phyloP scores from a whole-genome alignment of 2,888 invertebrate species.

The Hylaea fasciaria region DNA sequence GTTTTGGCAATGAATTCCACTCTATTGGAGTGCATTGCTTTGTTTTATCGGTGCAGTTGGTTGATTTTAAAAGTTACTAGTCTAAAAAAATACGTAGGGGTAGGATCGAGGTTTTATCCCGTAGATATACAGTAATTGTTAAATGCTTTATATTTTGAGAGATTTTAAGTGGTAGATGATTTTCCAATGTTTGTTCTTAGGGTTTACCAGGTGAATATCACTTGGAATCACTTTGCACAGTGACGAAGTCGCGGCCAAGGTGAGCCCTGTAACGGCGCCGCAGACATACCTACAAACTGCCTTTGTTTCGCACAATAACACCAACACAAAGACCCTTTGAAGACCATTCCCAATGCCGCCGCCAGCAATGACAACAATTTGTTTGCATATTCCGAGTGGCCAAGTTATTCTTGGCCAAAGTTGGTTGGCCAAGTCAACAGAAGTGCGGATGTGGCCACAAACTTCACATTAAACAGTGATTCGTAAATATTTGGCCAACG shows the following conservation, averaged over 20 bases:
- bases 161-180: too few relatives aligned
- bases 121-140: too few relatives aligned
- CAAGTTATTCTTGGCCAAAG: slow-evolving; percentile 1
- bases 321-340: slow-evolving; percentile 22
- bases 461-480: slow-evolving; percentile 9
- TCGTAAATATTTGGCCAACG: slow-evolving; percentile 14
- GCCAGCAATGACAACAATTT: slow-evolving; percentile 6
- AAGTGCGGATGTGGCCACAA: slow-evolving; percentile 9
- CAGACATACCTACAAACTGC: slow-evolving; percentile 6
- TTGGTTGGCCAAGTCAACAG: slow-evolving; percentile 6
- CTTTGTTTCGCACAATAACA: slow-evolving; percentile 21
- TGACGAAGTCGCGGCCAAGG: slow-evolving; percentile 17
- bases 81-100: neutral
- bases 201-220: slow-evolving; percentile 13
- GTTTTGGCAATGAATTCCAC: slow-evolving; percentile 40
- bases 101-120: neutral
- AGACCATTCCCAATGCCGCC: slow-evolving; percentile 17
- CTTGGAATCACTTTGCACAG: slow-evolving; percentile 12
- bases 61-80: neutral
- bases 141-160: too few relatives aligned
- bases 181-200: neutral
- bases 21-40: slow-evolving; percentile 8
- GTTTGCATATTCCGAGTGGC: slow-evolving; percentile 14
- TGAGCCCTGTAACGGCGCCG: slow-evolving; percentile 10
- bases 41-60: neutral